Conservation (phyloP, 2,888 invertebrate species). For the Drosophila percnosoma region DNA sequence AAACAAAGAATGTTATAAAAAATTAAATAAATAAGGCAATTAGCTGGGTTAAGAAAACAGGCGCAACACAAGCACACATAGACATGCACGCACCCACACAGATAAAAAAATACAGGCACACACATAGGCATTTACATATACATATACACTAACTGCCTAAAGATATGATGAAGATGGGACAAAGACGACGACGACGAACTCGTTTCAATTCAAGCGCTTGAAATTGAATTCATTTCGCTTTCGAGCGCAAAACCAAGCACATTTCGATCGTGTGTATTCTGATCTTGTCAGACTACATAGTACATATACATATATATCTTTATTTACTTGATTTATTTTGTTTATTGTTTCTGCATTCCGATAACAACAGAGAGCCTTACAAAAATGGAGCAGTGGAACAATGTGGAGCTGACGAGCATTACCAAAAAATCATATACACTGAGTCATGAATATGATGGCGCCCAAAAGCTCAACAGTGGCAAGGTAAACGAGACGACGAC, state of each 20-base stretch:
- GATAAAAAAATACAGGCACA: background rate
- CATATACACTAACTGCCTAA: conserved; percentile 15
- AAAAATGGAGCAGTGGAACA: conserved; percentile 80
- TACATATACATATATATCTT: conserved; percentile 13
- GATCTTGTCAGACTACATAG: conserved; percentile 42
- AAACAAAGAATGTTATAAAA: conserved; percentile 64
- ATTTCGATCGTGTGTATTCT: conserved; percentile 56
- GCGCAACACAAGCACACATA: conserved; percentile 32
- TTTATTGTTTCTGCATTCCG: conserved; percentile 33
- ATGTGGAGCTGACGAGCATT: conserved; percentile 80
- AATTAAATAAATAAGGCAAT: conserved; percentile 69
- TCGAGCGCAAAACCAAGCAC: conserved; percentile 52
- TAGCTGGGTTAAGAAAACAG: conserved; percentile 53
- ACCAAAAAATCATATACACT: conserved; percentile 83
- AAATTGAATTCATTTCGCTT: conserved; percentile 71
- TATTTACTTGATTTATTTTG: conserved; percentile 15
- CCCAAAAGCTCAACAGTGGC: conserved; percentile 40
- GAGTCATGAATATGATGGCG: conserved; percentile 79
- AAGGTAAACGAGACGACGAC: conserved; percentile 37
- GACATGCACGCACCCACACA: conserved; percentile 28
- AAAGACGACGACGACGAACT: conserved; percentile 58
- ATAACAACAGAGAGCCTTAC: conserved; percentile 34
- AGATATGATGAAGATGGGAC: conserved; percentile 67
- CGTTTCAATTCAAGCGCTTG: conserved; percentile 68
- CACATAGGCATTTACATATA: conserved; percentile 2